Base-by-base conservation (phyloP, 2,113 vertebrate genomes). In the Marmota monax region DNA sequence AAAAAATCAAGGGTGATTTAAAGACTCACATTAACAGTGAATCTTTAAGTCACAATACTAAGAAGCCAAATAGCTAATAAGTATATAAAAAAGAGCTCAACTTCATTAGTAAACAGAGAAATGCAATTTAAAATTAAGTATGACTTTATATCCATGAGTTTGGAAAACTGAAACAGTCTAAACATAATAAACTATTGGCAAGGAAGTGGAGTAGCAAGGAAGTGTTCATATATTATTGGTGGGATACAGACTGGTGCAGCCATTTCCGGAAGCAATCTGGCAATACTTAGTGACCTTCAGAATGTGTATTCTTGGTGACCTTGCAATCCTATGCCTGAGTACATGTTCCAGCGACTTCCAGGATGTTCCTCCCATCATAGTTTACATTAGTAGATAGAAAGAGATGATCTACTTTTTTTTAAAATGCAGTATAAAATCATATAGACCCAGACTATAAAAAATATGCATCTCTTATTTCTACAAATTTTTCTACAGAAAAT, bases 91-190 rank as follows among this genome's bases (percentile, higher is more conserved):
- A 88, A 23, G 48, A 39, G 13, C 1, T 90, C 69, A 90, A 94
- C 48, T 83, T 86, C 20, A 92, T 53, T 73, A 84, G 58, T n/a
- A 87, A 95, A 79, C 48, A 84, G 6, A 89, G 74, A 89, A 92
- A 84, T 58, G 20, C 25, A 92, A 89, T 56, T 94, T 86, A 61
- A 85, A 94, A 53, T 83, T 83, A 91, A 96, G 63, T 69, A 94
- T 4, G 51, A 84, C 74, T 92, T 96, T 79, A 87, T 4, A 94
- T 6, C 22, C 29, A 80, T 84, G 32, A 70, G 84, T 93, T 92
- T 80, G 16, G 48, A 67, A 92, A 97, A 92, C 76, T 65, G 37
- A 93, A 69, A 34, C 90, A 95, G 63, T 74, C 74, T 87, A 65
- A 76, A 72, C 27, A 63, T 34, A 89, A 45, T 34, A 70, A 84